Percentiles rank a stretch among this genome's conserved stretches.
phyloP scores from a whole-genome alignment of 2,888 invertebrate species.

The Andrena flavipes region DNA sequence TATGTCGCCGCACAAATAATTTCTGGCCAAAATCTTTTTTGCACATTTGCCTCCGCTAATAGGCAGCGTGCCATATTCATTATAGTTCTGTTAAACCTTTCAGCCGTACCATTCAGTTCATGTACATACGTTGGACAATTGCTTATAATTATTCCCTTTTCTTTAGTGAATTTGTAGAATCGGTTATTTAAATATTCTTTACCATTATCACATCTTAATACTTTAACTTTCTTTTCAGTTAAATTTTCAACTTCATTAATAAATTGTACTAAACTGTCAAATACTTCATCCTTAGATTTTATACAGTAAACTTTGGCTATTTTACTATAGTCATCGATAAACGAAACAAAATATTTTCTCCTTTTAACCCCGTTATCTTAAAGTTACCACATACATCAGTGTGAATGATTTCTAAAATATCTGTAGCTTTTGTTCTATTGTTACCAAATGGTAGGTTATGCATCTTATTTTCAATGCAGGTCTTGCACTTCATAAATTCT shows the following conservation, averaged over 20 bases:
- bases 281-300: conserved; percentile 15
- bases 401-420: conserved; percentile 31
- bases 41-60: background rate
- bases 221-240: background rate
- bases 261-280: conserved; percentile 8
- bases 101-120: conserved; percentile 9
- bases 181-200: conserved; percentile 19
- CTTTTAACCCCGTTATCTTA: background rate
- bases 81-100: conserved; percentile 8
- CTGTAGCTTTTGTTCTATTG: conserved; percentile 30
- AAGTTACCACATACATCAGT: background rate
- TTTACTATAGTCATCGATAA: conserved; percentile 39
- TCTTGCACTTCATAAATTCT: conserved; percentile 43
- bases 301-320: background rate
- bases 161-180: background rate
- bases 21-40: conserved; percentile 21
- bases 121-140: conserved; percentile 11
- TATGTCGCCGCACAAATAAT: conserved; percentile 35
- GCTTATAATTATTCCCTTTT: background rate
- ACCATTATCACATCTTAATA: conserved; percentile 20
- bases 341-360: conserved; percentile 12
- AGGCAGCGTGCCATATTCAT: conserved; percentile 24
- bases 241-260: conserved; percentile 12
- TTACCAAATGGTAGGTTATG: conserved; percentile 62
- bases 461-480: conserved; percentile 52